phyloP scores from a whole-genome alignment of 2,797 vertebrate species.

The Chaetophractus vellerosus region DNA sequence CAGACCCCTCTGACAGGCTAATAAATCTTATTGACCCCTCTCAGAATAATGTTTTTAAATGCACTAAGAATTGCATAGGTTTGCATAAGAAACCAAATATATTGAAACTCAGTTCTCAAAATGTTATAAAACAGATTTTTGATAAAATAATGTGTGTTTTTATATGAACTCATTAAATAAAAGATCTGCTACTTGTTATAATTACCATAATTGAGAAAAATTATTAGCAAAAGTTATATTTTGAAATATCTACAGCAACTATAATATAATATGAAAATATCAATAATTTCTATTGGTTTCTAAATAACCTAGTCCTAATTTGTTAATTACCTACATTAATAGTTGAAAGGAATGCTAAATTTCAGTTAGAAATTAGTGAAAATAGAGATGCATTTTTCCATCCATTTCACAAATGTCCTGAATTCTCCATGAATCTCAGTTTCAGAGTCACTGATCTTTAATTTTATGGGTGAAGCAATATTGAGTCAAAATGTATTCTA shows the following conservation, averaged over 20 bases:
- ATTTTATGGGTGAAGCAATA: not conserved
- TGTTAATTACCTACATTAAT: not conserved
- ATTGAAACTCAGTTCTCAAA: not conserved
- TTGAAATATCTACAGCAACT: not conserved
- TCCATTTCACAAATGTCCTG: not conserved
- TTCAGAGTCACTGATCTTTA: not conserved
- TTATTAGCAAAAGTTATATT: not conserved
- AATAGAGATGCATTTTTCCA: not conserved
- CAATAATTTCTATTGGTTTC: not conserved
- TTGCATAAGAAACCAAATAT: not conserved
- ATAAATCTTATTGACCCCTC: not conserved
- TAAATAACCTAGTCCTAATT: not conserved
- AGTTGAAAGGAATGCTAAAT: not conserved
- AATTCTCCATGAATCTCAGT: not conserved
- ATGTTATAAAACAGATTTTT: not conserved
- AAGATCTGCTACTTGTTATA: not conserved
- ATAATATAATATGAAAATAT: not conserved
- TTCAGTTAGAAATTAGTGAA: not conserved
- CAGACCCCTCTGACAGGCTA: not conserved
- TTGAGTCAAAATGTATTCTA: not conserved
- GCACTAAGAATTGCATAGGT: no score
- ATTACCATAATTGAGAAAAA: not conserved
- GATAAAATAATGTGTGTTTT: not conserved
- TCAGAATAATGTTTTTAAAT: not conserved
- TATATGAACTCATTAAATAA: slow-evolving; percentile 1